phyloP scores from a whole-genome alignment of 2,113 vertebrate genomes.

The Pterocles orientalis region DNA sequence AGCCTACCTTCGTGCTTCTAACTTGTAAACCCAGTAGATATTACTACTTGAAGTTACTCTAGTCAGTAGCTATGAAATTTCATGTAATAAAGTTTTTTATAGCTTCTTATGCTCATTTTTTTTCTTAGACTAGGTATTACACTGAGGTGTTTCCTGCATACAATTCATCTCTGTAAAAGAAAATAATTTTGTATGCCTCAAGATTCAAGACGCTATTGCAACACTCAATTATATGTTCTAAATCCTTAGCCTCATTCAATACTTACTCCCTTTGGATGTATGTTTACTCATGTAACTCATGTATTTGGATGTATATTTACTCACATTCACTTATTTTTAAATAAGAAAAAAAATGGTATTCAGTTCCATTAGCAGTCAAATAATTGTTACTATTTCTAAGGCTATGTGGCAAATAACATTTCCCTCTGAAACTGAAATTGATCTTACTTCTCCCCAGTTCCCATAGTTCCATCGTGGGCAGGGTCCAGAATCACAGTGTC shows the following conservation, averaged over 20 bases:
- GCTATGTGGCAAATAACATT: not conserved
- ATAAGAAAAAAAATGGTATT: not conserved
- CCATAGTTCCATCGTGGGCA: conserved; percentile 94
- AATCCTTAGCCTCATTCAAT: not conserved
- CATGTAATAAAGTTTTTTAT: not conserved
- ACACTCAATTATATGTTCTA: not conserved
- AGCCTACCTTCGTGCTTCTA: not conserved
- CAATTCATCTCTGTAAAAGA: not conserved
- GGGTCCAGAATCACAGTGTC: conserved; percentile 89
- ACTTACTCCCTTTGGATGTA: not conserved
- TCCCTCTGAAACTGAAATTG: not conserved
- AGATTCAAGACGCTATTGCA: not conserved
- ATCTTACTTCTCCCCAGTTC: conserved; percentile 92
- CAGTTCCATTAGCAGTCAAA: not conserved
- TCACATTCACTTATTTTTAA: not conserved
- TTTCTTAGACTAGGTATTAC: not conserved
- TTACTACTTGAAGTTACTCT: not conserved
- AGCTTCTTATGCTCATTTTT: not conserved
- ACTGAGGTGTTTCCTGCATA: not conserved
- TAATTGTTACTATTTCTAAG: not conserved
- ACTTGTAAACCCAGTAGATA: not conserved
- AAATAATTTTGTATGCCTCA: not conserved
- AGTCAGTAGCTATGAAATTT: not conserved
- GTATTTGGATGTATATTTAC: too few species aligned
- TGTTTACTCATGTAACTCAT: not conserved